Evolutionary conservation across 2,797 vertebrate species (phyloP), one percentile per base, ranked within the genome.

Genomic region (Tragopan temminckii): DNA sequence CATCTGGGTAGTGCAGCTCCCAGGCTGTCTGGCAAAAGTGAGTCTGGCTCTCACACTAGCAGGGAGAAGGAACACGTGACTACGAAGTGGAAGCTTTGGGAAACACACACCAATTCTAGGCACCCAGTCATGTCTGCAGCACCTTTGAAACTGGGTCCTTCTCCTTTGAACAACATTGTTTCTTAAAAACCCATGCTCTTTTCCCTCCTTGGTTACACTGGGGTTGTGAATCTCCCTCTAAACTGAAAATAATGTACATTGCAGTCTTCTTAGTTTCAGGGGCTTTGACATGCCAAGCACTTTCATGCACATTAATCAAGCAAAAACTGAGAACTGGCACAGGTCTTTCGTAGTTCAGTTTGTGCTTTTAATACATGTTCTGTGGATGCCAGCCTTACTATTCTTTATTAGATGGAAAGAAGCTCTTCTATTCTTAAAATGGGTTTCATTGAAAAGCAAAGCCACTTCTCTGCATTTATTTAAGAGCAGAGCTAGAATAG

Each of bases 391-490:
- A 97, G 52, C 74, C 87, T 68, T 57, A 91, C 83, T 87, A 93
- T 95, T 96, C 94, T 83, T 71, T 90, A 89, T 94, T 88, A 78
- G 92, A 95, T 79, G 77, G 85, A 85, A 93, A 93, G 93, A 76
- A 95, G 52, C 35, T 89, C 93, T 85, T 85, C 92, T 89, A 68
- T 86, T 93, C 83, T 94, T 92, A 89, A 91, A 91, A 96, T 91
- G 77, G 67, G 46, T 87, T 96, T 94, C 94, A 89, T 38, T 96
- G 89, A 97, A 96, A 97, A 95, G 71, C 62, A 79, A 92, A 95
- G 85, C 89, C 80, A 91, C 88, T 97, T 97, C 89, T 95, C 89
- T 95, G 82, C 95, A 90, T 97, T 97, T 97, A 92, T 77, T 94
- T 94, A 96, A 97, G 92, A 86, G 68, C 50, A 17, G 68, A 89